phyloP scores from a whole-genome alignment of 2,888 invertebrate genomes.

The Metopia argyrocephala region DNA sequence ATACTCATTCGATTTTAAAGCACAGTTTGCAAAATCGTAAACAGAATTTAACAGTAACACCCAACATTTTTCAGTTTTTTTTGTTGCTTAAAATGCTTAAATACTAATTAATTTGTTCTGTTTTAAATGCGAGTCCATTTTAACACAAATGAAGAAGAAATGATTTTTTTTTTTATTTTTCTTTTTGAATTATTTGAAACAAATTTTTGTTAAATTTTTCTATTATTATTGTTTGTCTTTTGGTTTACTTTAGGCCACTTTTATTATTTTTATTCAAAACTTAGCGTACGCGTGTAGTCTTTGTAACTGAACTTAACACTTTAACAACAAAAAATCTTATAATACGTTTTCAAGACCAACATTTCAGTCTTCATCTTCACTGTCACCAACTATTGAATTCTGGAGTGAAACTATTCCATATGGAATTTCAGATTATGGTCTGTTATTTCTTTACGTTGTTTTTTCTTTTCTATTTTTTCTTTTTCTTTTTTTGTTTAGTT shows the following conservation, averaged over 20 bases:
- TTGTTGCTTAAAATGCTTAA: too few species aligned
- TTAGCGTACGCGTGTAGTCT: constrained; percentile 41
- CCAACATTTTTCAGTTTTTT: too few species aligned
- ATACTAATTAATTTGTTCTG: too few species aligned
- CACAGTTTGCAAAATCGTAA: too few species aligned
- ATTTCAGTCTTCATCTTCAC: background rate
- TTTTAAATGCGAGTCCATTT: too few species aligned
- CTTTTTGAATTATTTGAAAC: background rate
- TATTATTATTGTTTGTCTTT: background rate
- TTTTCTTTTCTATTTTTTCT: constrained; percentile 1
- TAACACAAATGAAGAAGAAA: too few species aligned
- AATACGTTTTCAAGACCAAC: constrained; percentile 21
- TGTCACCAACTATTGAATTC: background rate
- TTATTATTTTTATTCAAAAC: constrained; percentile 6
- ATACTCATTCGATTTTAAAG: too few species aligned
- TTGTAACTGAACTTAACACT: constrained; percentile 57
- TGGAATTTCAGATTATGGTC: constrained; percentile 39
- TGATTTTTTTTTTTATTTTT: too few species aligned
- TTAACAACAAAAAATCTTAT: constrained; percentile 56
- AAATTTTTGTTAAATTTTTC: background rate
- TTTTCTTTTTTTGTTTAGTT: background rate
- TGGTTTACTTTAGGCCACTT: constrained; percentile 4
- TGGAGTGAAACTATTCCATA: background rate
- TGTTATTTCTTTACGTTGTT: constrained; percentile 1
- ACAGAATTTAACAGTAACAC: too few species aligned